Evolutionary conservation across 2,797 vertebrate genomes (phyloP).

Genomic region (Acrocephalus scirpaceus): DNA sequence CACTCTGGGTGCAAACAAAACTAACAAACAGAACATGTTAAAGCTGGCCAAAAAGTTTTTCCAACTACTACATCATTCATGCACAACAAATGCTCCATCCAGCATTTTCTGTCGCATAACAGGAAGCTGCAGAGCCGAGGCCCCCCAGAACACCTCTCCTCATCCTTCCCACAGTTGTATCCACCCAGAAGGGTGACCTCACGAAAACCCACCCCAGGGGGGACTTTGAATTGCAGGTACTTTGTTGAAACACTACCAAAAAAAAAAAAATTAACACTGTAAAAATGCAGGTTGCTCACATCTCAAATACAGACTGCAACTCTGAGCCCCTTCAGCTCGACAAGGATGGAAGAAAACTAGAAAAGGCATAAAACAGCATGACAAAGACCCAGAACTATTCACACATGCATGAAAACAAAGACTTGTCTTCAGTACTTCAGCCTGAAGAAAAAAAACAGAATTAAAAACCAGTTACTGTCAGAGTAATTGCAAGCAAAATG

Average conservation of each 20-base stretch:
- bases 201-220: background rate
- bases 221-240: background rate
- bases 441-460: background rate
- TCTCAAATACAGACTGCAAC: background rate
- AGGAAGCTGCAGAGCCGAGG: background rate
- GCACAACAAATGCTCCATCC: constrained; percentile 1
- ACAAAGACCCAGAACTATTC: background rate
- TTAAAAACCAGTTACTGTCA: background rate
- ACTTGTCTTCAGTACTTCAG: background rate
- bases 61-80: constrained; percentile 2
- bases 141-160: background rate
- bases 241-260: background rate
- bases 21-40: constrained; percentile 54
- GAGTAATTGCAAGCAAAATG: background rate
- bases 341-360: background rate
- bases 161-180: background rate
- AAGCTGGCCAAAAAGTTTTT: constrained; percentile 48
- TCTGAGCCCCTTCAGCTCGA: background rate
- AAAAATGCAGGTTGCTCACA: background rate
- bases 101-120: background rate
- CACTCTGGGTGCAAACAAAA: constrained; percentile 46
- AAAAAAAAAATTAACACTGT: background rate
- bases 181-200: background rate
- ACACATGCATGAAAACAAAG: background rate
- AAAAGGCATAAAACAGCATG: background rate